Conservation (phyloP, 2,888 invertebrate genomes). For the Flexamia atlantica region DNA sequence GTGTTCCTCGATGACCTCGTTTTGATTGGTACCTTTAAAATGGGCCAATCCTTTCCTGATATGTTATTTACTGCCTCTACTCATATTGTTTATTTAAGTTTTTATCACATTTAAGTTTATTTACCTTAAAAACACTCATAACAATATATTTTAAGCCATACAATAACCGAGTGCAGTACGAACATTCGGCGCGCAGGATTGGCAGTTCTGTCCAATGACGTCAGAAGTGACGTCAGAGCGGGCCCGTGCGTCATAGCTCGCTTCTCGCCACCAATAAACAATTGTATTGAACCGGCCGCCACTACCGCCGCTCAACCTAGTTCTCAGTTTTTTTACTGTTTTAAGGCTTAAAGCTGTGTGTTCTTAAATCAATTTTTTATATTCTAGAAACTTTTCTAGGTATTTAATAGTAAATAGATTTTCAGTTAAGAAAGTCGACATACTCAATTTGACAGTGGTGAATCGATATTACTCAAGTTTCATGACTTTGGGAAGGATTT, state of each 20-base stretch:
- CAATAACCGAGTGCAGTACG: background rate
- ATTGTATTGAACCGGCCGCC: slow-evolving; percentile 55
- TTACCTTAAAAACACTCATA: background rate
- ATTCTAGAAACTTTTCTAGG: background rate
- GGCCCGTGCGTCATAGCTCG: slow-evolving; percentile 51
- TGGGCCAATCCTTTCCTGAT: background rate
- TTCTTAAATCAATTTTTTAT: no score
- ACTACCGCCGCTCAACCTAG: slow-evolving; percentile 43
- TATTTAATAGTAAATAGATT: background rate
- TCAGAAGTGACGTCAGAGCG: slow-evolving; percentile 48
- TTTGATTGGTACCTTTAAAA: background rate
- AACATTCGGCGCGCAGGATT: slow-evolving; percentile 29
- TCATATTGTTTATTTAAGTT: background rate
- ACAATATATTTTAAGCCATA: background rate
- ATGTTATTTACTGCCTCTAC: background rate
- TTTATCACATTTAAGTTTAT: background rate
- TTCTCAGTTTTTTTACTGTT: slow-evolving; percentile 30
- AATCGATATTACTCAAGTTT: no score
- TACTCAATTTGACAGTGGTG: no score
- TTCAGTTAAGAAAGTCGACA: no score
- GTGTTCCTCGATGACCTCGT: background rate
- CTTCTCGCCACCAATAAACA: slow-evolving; percentile 55
- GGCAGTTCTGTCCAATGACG: slow-evolving; percentile 42
- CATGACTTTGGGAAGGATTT: no score
- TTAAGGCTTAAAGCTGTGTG: slow-evolving; percentile 12